A percentile compares a stretch with the other conserved stretches of the same genome.
These are phyloP conservation scores for Crenuchus spilurus DNA, from an alignment of 2,797 vertebrate species.

Conservation along the genomic window DNA sequence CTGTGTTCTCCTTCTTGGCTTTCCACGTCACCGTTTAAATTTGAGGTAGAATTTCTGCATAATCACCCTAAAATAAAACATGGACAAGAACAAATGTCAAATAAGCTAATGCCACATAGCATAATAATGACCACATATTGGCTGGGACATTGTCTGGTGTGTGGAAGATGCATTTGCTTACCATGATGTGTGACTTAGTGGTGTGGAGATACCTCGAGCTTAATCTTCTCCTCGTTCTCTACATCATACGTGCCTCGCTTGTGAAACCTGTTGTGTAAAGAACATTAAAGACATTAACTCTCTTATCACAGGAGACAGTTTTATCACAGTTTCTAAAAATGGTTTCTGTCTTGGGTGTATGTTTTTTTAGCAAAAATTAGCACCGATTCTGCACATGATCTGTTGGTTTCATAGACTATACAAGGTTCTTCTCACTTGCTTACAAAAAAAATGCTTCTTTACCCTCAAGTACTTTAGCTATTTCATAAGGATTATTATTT, in stretches of 20 bases:
- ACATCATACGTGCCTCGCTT: slow-evolving; percentile 94
- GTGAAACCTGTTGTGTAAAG: slow-evolving; percentile 84
- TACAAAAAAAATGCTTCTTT: no score
- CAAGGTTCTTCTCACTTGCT: no score
- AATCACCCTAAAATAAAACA: slow-evolving; percentile 61
- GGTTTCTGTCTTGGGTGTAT: no score
- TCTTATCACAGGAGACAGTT: no score
- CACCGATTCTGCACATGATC: no score
- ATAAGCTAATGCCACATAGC: background rate
- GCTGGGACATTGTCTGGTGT: slow-evolving; percentile 15
- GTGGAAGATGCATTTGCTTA: slow-evolving; percentile 62
- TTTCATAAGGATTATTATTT: no score
- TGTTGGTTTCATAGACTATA: no score
- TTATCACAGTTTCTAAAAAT: no score
- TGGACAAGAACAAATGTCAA: slow-evolving; percentile 40
- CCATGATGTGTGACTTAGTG: slow-evolving; percentile 82
- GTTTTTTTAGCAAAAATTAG: no score
- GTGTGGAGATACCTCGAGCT: slow-evolving; percentile 87
- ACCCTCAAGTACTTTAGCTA: no score
- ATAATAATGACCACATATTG: background rate
- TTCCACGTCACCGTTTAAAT: slow-evolving; percentile 67
- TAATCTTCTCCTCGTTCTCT: slow-evolving; percentile 96
- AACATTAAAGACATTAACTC: background rate
- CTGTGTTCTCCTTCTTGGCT: slow-evolving; percentile 62
- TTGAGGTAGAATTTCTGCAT: slow-evolving; percentile 83